These are phyloP conservation scores for Myathropa florea DNA, from an alignment of 2,888 invertebrate genomes.

Conservation along the genomic window DNA sequence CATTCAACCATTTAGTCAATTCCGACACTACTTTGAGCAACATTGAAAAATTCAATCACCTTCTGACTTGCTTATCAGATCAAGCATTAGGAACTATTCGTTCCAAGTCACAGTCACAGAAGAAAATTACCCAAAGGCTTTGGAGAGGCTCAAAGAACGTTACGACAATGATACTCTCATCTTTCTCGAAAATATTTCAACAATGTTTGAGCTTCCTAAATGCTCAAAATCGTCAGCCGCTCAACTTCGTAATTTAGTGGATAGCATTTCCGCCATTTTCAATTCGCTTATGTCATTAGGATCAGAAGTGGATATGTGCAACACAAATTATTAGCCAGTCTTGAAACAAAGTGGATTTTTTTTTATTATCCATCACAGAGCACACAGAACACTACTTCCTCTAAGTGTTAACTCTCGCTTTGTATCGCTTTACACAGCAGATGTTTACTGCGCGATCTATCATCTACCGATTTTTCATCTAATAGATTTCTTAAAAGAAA, in stretches of 20 bases:
- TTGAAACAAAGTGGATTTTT: too few relatives aligned
- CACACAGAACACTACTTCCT: too few relatives aligned
- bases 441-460: too few relatives aligned
- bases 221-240: not conserved
- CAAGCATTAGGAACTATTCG: conserved; percentile 17
- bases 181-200: conserved; percentile 39
- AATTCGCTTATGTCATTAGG: conserved; percentile 35
- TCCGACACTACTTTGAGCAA: not conserved
- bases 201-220: conserved; percentile 22
- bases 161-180: conserved; percentile 29
- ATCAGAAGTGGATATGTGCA: conserved; percentile 10
- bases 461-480: too few relatives aligned
- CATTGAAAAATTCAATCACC: conserved; percentile 22
- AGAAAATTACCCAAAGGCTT: conserved; percentile 22
- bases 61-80: conserved; percentile 14
- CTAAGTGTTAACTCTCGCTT: too few relatives aligned
- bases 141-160: conserved; percentile 10
- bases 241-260: conserved; percentile 17
- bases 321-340: too few relatives aligned
- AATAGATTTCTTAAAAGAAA: too few relatives aligned
- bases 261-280: conserved; percentile 32
- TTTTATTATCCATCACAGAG: too few relatives aligned
- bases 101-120: conserved; percentile 22
- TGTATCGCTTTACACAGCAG: too few relatives aligned
- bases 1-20: conserved; percentile 16